A percentile compares a stretch with the other conserved stretches of the same genome.
phyloP scores from a whole-genome alignment of 1,140 invertebrate species.

The Lepidurus apus region DNA sequence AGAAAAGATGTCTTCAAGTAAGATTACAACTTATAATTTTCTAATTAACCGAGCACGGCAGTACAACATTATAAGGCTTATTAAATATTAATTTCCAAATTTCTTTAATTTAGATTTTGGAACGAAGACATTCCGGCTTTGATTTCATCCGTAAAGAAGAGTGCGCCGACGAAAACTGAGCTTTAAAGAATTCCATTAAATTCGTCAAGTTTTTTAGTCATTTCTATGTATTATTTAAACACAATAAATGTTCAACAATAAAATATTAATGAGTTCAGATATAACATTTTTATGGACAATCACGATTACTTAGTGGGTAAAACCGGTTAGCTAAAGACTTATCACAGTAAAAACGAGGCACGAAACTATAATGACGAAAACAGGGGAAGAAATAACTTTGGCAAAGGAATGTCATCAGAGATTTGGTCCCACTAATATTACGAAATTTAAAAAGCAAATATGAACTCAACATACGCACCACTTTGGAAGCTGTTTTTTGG shows the following conservation, averaged over 20 bases:
- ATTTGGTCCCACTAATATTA: not conserved
- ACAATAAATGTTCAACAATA: not conserved
- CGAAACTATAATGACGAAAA: not conserved
- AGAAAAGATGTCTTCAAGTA: constrained; percentile 17
- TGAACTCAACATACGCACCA: not conserved
- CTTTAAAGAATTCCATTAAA: not conserved
- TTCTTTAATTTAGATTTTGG: constrained; percentile 30
- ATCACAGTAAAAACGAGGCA: constrained; percentile 21
- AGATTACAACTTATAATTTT: not conserved
- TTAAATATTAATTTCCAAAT: not conserved
- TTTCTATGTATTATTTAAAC: not conserved
- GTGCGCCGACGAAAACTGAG: not conserved
- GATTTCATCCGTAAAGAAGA: constrained; percentile 22
- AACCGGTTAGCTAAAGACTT: constrained; percentile 15
- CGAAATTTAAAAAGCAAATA: not conserved
- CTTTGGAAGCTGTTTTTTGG: not conserved
- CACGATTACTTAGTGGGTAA: not conserved
- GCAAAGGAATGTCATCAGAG: not conserved
- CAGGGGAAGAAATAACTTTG: not conserved
- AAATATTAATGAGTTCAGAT: not conserved
- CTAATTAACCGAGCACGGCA: not conserved
- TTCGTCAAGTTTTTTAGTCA: not conserved
- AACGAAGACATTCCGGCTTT: constrained; percentile 32
- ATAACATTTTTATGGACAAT: not conserved
- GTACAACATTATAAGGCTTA: not conserved